Evolutionary conservation across 30 jellyfish, hydroid and myxozoan species (phyloP).

Genomic region (Aurelia sp.): DNA sequence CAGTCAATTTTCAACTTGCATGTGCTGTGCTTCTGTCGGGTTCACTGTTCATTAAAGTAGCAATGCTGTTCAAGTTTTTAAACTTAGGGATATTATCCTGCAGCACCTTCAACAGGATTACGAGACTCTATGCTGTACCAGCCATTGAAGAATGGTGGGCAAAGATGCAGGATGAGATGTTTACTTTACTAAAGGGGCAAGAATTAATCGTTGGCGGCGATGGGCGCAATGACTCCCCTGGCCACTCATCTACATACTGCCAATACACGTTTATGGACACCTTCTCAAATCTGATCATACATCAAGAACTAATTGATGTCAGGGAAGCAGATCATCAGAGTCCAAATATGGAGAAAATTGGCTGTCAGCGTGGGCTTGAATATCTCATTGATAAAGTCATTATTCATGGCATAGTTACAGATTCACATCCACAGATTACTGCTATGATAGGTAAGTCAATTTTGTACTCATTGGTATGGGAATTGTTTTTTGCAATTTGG

Average conservation of each 20-base stretch:
- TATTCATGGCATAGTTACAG: conserved; percentile 2
- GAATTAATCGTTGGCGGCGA: no score
- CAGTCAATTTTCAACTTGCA: no score
- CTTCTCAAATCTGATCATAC: background rate
- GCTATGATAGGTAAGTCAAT: background rate
- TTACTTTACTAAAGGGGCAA: background rate
- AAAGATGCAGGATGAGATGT: background rate
- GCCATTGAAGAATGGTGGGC: conserved; percentile 21
- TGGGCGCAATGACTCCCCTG: background rate
- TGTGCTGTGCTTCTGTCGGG: background rate
- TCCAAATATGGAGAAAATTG: background rate
- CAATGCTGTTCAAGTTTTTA: conserved; percentile 1
- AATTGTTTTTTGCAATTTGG: no score
- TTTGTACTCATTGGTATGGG: no score
- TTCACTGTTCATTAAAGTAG: background rate
- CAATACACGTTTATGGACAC: background rate
- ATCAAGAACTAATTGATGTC: background rate
- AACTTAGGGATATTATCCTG: conserved; percentile 5
- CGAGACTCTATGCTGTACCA: background rate
- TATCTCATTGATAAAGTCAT: background rate
- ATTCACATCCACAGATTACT: background rate
- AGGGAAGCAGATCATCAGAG: background rate
- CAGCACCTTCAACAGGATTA: background rate
- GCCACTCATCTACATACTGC: conserved; percentile 8
- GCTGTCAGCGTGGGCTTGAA: background rate